phyloP scores from a whole-genome alignment of 1,140 invertebrate genomes.

The Drosophila watanabei region DNA sequence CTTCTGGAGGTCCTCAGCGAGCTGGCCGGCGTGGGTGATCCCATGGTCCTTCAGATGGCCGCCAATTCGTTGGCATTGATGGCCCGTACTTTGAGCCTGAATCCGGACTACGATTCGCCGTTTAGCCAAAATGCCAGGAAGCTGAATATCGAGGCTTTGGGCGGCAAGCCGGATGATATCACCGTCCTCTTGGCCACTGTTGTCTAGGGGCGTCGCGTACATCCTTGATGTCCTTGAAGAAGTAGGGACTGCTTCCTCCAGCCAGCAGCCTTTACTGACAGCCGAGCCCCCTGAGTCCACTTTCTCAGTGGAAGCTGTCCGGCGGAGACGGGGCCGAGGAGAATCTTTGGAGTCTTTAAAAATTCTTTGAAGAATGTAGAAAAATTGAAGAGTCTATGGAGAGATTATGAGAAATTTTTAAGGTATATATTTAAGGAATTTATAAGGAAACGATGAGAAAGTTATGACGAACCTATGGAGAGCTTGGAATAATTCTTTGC shows the following conservation, averaged over 20 bases:
- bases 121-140: constrained; percentile 96
- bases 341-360: too few relatives aligned
- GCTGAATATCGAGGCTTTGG: constrained; percentile 95
- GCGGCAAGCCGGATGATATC: constrained; percentile 98
- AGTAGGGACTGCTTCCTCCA: too few relatives aligned
- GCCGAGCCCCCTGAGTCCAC: too few relatives aligned
- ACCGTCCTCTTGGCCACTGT: constrained; percentile 93
- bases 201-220: not conserved
- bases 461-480: too few relatives aligned
- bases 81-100: constrained; percentile 96
- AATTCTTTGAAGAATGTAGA: not conserved
- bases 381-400: not conserved
- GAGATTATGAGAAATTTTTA: too few relatives aligned
- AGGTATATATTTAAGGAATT: not conserved
- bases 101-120: constrained; percentile 96
- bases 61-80: constrained; percentile 97
- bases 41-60: constrained; percentile 92
- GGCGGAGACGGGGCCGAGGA: not conserved
- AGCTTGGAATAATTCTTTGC: not conserved
- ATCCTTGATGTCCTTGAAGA: too few relatives aligned
- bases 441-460: not conserved
- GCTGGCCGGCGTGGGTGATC: constrained; percentile 89
- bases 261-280: not conserved
- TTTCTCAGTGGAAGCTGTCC: constrained; percentile 7
- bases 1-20: constrained; percentile 86